phyloP scores from a whole-genome alignment of 2,888 invertebrate species.

The Drosophila subquinaria region DNA sequence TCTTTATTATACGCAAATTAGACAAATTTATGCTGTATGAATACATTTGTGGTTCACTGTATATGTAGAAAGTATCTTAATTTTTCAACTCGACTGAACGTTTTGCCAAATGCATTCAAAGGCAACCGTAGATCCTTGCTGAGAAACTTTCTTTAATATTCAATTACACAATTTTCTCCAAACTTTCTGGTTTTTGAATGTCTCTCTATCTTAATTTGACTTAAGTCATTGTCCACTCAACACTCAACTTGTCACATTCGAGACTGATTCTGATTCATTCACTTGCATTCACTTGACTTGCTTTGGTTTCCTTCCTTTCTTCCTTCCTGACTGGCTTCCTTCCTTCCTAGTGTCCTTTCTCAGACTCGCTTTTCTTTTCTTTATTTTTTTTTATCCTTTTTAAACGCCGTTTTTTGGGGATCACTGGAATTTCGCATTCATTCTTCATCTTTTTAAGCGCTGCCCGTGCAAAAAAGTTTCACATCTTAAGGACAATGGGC shows the following conservation, averaged over 20 bases:
- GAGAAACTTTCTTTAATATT: background rate
- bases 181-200: background rate
- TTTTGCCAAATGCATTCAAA: background rate
- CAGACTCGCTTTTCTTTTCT: constrained; percentile 4
- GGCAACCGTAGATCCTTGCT: background rate
- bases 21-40: too few species aligned
- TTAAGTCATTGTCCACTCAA: constrained; percentile 8
- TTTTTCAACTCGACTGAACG: background rate
- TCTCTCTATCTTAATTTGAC: constrained; percentile 3
- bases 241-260: constrained; percentile 26
- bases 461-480: constrained; percentile 17
- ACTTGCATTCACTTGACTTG: constrained; percentile 2
- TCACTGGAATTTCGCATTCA: constrained; percentile 9
- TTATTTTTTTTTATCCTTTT: constrained; percentile 5
- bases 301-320: background rate
- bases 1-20: too few species aligned
- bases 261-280: constrained; percentile 13
- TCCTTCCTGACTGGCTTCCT: background rate
- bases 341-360: background rate
- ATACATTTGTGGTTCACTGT: too few species aligned
- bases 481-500: constrained; percentile 2
- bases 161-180: background rate
- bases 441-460: constrained; percentile 32
- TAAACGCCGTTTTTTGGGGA: constrained; percentile 11
- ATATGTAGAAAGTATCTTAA: background rate